Evolutionary conservation across 2,888 invertebrate species (phyloP), one percentile per base, ranked within the genome.

Genomic region (Reticulitermes lucifugus): DNA sequence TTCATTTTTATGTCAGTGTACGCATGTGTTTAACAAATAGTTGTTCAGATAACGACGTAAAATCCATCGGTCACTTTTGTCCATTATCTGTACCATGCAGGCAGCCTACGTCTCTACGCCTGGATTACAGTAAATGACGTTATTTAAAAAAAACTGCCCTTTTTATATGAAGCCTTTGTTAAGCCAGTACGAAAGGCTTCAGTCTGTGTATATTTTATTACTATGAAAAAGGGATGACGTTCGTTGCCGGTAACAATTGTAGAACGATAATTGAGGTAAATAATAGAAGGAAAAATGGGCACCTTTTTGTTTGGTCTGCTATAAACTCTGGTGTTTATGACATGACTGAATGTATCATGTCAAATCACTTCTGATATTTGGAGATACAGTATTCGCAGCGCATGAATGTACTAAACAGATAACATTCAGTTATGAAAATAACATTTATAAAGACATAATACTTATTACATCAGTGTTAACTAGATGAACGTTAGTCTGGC

Each of bases 41-140:
- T n/a, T 65, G 10, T 25, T 9, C 21, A 60, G n/a, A 21, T 18
- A 18, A 18, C 6, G 21, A n/a, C n/a, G n/a, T 9, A 0, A 14
- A 10, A 65, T 65, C n/a, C 65, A 65, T 65, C 65, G 65, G 65
- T 65, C 25, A 65, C 65, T n/a, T 65, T 65, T n/a, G n/a, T 65
- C 25, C 65, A 65, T 65, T 65, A 65, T 65, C 65, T 65, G 65
- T n/a, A 65, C 1, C 25, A 25, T 25, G 5, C 65, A 65, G 65
- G 25, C n/a, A 65, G 25, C 0, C 9, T 55, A n/a, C 7, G 7
- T 4, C n/a, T 25, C 6, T 25, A 25, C 65, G 25, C n/a, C 9
- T 25, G 65, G 65, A 65, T 65, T 25, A 65, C 10, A 25, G 7
- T 25, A 25, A 25, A 65, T 25, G 12, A 12, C n/a, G 65, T 12